phyloP scores from a whole-genome alignment of 1,140 invertebrate genomes.

The Ostrea denselamellosa region DNA sequence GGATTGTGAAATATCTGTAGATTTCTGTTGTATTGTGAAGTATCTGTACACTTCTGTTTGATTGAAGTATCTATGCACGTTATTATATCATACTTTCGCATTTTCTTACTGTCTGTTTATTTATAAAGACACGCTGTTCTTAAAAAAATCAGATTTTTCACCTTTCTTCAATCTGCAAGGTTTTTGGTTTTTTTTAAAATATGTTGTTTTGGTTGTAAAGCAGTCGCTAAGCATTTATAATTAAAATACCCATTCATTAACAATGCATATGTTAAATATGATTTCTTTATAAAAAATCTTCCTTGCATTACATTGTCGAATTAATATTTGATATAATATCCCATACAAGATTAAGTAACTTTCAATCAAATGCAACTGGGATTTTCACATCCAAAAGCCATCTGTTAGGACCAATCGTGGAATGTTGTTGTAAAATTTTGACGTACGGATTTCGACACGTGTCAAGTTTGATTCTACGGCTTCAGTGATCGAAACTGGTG shows the following conservation, averaged over 20 bases:
- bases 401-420: neutral
- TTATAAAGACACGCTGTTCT: too few species aligned
- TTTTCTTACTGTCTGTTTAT: too few species aligned
- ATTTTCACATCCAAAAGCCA: neutral
- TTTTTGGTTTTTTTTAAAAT: too few species aligned
- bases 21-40: too few species aligned
- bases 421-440: conserved; percentile 1
- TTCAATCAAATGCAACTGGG: neutral
- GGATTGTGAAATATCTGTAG: too few species aligned
- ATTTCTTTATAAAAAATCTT: conserved; percentile 2
- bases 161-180: too few species aligned
- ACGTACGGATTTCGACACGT: neutral
- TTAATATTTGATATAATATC: conserved; percentile 14
- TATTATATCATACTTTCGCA: too few species aligned
- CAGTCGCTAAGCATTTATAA: neutral
- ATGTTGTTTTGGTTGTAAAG: neutral
- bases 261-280: conserved; percentile 9
- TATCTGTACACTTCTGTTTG: too few species aligned
- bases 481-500: neutral
- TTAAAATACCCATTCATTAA: neutral
- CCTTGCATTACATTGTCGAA: conserved; percentile 12
- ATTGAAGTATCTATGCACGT: too few species aligned
- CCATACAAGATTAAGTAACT: neutral
- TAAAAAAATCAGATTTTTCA: too few species aligned
- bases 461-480: neutral